Base-by-base conservation (phyloP, 2,113 vertebrate species). In the Osmerus eperlanus region DNA sequence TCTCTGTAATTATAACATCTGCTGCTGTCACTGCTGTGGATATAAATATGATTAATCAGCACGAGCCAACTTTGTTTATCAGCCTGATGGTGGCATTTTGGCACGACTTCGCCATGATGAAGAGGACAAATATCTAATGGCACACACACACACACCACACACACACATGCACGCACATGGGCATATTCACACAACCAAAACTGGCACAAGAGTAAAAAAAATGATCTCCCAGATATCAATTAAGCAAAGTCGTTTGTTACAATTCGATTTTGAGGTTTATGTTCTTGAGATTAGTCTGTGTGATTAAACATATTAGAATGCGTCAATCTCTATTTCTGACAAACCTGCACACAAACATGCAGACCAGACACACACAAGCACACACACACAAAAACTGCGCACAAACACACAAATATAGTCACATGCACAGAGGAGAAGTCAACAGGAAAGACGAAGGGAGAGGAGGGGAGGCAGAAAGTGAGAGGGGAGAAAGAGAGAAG, bases 31-130 rank as follows among this genome's bases (percentile, higher is more conserved):
- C 70, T 61, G 52, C 60, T 73, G 58, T 53, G 25, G 82, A 80
- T 83, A 78, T 80, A 88, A 89, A 88, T 79, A 85, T 77, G 76
- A 87, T 86, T 81, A 78, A 83, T 89, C 84, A 86, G 68, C 32
- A 67, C 59, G 60, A 70, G 67, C 72, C 63, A 77, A 78, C 77
- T 51, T 86, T 68, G 77, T 79, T 73, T 63, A 81, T 79, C 71
- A 65, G 9, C 11, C 3, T 56, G n/a, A 56, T n/a, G 4, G n/a
- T 18, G 21, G 29, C 74, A 82, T 82, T 72, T 78, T 78, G 61
- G 55, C 81, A 72, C 74, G 36, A 71, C 62, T 77, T 78, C 58
- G 61, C 81, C 51, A 71, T 53, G 21, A 0, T 55, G 36, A 12
- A 23, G 19, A 12, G 51, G 65, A 71, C 54, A 55, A 59, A 28